These are phyloP conservation scores for Phortica variegata DNA, from an alignment of 1,140 invertebrate genomes.

Conservation along the genomic window DNA sequence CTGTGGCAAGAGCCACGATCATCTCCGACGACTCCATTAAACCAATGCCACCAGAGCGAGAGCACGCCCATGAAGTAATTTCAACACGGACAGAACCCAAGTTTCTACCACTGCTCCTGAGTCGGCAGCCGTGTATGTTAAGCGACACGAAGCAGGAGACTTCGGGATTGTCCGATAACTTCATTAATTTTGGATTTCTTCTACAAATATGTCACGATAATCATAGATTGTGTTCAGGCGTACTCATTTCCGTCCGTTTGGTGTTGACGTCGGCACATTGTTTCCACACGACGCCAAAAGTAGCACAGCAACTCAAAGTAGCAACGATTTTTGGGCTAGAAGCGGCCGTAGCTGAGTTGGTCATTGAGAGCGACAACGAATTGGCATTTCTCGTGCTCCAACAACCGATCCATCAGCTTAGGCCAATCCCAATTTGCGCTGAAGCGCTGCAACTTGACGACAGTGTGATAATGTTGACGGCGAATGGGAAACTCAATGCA, in stretches of 20 bases:
- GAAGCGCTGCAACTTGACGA: background rate
- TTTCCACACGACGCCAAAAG: background rate
- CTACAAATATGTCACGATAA: too few relatives aligned
- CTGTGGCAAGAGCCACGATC: too few relatives aligned
- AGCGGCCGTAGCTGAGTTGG: too few relatives aligned
- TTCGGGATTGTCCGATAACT: too few relatives aligned
- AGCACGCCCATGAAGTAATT: too few relatives aligned
- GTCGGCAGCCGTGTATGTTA: too few relatives aligned
- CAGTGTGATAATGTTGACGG: conserved; percentile 26
- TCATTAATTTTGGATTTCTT: too few relatives aligned
- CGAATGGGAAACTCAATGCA: background rate
- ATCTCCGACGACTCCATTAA: too few relatives aligned
- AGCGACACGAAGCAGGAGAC: too few relatives aligned
- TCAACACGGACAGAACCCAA: too few relatives aligned
- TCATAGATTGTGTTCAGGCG: conserved; percentile 11
- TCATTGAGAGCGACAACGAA: background rate
- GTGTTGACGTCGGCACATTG: conserved; percentile 23
- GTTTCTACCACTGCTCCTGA: too few relatives aligned
- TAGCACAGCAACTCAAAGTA: background rate
- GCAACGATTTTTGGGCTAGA: background rate
- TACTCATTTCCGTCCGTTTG: conserved; percentile 16
- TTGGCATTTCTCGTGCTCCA: conserved; percentile 15
- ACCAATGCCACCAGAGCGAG: too few relatives aligned
- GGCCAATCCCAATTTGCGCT: conserved; percentile 17
- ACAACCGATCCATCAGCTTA: background rate